Conservation (phyloP, 1,140 invertebrate genomes). For the Zaprionus kolodkinae region DNA sequence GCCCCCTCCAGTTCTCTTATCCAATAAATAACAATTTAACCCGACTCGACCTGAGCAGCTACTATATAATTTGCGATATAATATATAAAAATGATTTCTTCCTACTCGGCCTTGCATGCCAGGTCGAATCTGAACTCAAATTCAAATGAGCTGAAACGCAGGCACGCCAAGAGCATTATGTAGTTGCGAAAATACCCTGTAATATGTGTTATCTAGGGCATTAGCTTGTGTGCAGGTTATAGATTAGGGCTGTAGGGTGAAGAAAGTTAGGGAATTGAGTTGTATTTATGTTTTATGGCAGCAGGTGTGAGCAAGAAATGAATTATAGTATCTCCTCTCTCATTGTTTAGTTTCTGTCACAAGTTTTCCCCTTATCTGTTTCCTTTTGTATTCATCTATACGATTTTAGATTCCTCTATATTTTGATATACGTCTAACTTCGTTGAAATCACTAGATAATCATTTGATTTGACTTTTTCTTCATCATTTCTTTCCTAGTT, state of each 20-base stretch:
- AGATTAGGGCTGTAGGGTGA: neutral
- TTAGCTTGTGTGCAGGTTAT: neutral
- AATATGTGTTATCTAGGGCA: neutral
- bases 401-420: too few relatives aligned
- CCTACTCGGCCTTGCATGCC: conserved; percentile 47
- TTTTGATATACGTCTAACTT: too few relatives aligned
- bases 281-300: neutral
- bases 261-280: neutral
- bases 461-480: too few relatives aligned
- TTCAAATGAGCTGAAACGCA: conserved; percentile 42
- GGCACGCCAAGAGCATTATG: conserved; percentile 12
- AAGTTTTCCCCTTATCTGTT: too few relatives aligned
- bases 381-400: too few relatives aligned
- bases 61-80: conserved; percentile 61
- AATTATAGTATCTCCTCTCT: too few relatives aligned
- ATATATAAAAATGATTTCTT: conserved; percentile 49
- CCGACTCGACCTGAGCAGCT: conserved; percentile 65
- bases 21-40: conserved; percentile 72
- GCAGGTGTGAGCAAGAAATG: too few relatives aligned
- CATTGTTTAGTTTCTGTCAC: too few relatives aligned
- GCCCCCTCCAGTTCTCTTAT: conserved; percentile 29
- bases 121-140: conserved; percentile 35
- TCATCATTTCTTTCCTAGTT: too few relatives aligned
- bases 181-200: conserved; percentile 12
- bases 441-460: too few relatives aligned